A percentile compares a stretch with the other conserved stretches of the same genome.
Evolutionary conservation across 2,888 invertebrate species (phyloP).

Genomic region (Chrysolina americana): DNA sequence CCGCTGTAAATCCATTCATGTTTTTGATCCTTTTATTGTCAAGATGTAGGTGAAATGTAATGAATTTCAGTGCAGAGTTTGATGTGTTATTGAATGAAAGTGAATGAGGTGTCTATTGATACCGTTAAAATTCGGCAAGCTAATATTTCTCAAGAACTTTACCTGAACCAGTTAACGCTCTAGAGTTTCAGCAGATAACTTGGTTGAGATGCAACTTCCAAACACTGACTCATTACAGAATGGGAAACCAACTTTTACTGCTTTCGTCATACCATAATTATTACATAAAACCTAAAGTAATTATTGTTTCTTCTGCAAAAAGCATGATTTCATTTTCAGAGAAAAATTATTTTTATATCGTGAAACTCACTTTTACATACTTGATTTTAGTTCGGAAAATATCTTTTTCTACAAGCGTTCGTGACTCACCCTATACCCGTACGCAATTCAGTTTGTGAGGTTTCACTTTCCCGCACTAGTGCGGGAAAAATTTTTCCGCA

Average conservation of each 20-base stretch:
- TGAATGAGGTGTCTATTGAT: not conserved
- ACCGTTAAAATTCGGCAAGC: not conserved
- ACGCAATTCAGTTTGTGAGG: too few relatives aligned
- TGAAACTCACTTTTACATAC: too few relatives aligned
- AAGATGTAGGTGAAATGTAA: constrained; percentile 12
- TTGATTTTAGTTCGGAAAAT: too few relatives aligned
- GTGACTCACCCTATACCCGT: too few relatives aligned
- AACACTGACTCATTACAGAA: constrained; percentile 20
- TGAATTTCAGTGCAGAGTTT: constrained; percentile 21
- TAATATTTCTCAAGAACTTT: not conserved
- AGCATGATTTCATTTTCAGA: too few relatives aligned
- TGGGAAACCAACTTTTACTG: not conserved
- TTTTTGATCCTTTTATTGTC: constrained; percentile 30
- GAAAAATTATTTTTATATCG: too few relatives aligned
- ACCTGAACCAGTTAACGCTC: not conserved
- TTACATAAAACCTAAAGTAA: too few relatives aligned
- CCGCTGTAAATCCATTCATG: constrained; percentile 53
- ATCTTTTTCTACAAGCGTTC: too few relatives aligned
- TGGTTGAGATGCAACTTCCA: not conserved
- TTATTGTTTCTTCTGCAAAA: too few relatives aligned
- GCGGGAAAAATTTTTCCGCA: too few relatives aligned
- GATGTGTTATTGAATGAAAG: constrained; percentile 12
- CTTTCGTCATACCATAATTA: not conserved
- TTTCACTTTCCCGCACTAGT: too few relatives aligned
- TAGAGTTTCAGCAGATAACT: not conserved